These are phyloP conservation scores for Noctua pronuba DNA, from an alignment of 2,888 invertebrate species.

Conservation along the genomic window DNA sequence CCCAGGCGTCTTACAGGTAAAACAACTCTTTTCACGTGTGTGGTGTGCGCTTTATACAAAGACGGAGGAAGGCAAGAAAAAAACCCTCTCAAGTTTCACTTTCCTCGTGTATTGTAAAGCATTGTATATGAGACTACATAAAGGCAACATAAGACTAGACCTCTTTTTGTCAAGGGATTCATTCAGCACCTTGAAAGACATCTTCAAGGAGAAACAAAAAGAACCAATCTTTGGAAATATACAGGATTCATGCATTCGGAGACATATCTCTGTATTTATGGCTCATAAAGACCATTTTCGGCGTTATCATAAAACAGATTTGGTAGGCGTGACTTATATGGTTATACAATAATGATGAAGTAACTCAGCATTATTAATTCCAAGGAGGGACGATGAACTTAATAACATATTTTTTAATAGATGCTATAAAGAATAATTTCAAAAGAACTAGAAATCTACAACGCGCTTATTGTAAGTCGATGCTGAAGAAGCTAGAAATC, in stretches of 20 bases:
- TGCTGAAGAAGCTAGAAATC: not conserved
- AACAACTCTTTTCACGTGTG: conserved; percentile 73
- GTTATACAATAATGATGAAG: conserved; percentile 68
- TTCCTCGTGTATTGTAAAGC: conserved; percentile 79
- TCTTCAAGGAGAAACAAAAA: conserved; percentile 31
- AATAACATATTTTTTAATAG: conserved; percentile 36
- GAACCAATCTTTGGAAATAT: conserved; percentile 19
- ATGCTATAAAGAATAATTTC: conserved; percentile 20
- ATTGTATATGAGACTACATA: conserved; percentile 74
- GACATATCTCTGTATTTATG: conserved; percentile 42
- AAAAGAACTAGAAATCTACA: conserved; percentile 19
- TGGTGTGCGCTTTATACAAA: conserved; percentile 75
- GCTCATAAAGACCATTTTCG: conserved; percentile 39
- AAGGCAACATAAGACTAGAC: conserved; percentile 70
- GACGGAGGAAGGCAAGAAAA: conserved; percentile 75
- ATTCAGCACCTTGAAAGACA: conserved; percentile 66
- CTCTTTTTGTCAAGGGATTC: conserved; percentile 74
- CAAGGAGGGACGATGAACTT: conserved; percentile 75
- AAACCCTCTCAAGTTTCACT: conserved; percentile 82
- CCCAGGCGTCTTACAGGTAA: conserved; percentile 77
- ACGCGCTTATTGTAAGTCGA: not conserved
- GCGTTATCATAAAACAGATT: conserved; percentile 63
- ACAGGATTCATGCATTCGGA: conserved; percentile 11
- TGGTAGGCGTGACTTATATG: conserved; percentile 70
- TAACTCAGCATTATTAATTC: conserved; percentile 67